Evolutionary conservation across 2,888 invertebrate species (phyloP).

Genomic region (Zeuzera pyrina): DNA sequence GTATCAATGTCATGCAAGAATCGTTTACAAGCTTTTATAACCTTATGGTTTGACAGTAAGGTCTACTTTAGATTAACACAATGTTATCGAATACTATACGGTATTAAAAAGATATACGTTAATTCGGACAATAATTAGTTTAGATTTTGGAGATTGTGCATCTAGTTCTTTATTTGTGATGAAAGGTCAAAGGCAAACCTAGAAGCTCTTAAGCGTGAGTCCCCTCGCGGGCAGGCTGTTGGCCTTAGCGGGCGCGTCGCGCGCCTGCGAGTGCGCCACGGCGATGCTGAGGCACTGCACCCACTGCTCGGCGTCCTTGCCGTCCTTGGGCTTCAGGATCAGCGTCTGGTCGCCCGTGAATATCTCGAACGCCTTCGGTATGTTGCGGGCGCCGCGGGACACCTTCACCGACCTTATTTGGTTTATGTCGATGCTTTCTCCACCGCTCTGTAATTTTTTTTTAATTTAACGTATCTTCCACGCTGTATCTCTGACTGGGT

Average conservation of each 20-base stretch:
- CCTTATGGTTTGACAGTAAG: no score
- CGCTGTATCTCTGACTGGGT: no score
- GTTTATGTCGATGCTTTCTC: constrained; percentile 90
- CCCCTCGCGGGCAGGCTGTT: constrained; percentile 65
- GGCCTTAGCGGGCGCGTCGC: constrained; percentile 67
- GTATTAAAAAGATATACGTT: no score
- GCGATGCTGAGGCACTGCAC: constrained; percentile 95
- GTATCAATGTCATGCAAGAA: no score
- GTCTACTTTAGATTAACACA: no score
- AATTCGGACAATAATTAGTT: no score
- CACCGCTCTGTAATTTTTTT: constrained; percentile 86
- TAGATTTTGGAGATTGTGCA: no score
- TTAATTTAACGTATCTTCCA: no score
- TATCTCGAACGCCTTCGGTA: constrained; percentile 97
- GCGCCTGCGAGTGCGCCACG: constrained; percentile 87
- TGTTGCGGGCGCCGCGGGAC: constrained; percentile 90
- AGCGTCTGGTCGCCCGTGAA: constrained; percentile 94
- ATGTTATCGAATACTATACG: no score
- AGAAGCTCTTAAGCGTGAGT: constrained; percentile 63
- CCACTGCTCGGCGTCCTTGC: constrained; percentile 96
- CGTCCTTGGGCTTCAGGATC: constrained; percentile 94
- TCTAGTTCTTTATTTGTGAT: no score
- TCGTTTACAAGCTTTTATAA: no score
- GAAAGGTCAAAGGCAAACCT: constrained; percentile 3
- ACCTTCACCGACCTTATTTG: constrained; percentile 97